Evolutionary conservation across 2,113 vertebrate species (phyloP).

Genomic region (Pseudolaguvia tuberculata): DNA sequence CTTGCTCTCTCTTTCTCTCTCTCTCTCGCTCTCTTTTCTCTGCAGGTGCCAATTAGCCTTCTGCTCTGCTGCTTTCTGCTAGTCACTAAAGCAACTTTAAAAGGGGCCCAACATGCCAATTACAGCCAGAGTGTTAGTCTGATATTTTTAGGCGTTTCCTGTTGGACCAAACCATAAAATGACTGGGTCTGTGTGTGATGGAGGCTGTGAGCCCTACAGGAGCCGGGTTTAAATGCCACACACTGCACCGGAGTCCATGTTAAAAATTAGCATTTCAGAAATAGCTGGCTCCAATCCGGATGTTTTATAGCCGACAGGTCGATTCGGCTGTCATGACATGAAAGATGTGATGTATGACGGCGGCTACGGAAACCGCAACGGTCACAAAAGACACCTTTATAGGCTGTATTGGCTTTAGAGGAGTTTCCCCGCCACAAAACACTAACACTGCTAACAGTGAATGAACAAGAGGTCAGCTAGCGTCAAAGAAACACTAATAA

Average conservation of each 20-base stretch:
- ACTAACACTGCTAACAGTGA: slow-evolving; percentile 22
- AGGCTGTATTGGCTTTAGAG: slow-evolving; percentile 21
- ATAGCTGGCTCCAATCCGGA: slow-evolving; percentile 17
- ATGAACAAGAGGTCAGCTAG: slow-evolving; percentile 23
- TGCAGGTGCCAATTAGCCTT: slow-evolving; percentile 70
- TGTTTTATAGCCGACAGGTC: slow-evolving; percentile 25
- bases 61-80: slow-evolving; percentile 63
- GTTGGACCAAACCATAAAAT: slow-evolving; percentile 58
- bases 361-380: neutral
- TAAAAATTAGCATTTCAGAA: slow-evolving; percentile 15
- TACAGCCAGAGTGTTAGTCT: slow-evolving; percentile 62
- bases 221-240: slow-evolving; percentile 9
- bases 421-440: slow-evolving; percentile 22
- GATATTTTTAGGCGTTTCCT: slow-evolving; percentile 74
- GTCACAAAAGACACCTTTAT: slow-evolving; percentile 18
- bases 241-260: slow-evolving; percentile 14
- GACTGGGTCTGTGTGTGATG: slow-evolving; percentile 62
- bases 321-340: slow-evolving; percentile 9
- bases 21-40: slow-evolving; percentile 58
- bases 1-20: slow-evolving; percentile 60
- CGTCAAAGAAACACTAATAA: slow-evolving; percentile 14
- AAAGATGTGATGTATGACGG: slow-evolving; percentile 22
- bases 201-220: slow-evolving; percentile 12
- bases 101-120: slow-evolving; percentile 65
- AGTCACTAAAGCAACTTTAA: slow-evolving; percentile 67